Evolutionary conservation across 2,888 invertebrate genomes (phyloP), one percentile per base, ranked within the genome.

Genomic region (Chydorus sphaericus): DNA sequence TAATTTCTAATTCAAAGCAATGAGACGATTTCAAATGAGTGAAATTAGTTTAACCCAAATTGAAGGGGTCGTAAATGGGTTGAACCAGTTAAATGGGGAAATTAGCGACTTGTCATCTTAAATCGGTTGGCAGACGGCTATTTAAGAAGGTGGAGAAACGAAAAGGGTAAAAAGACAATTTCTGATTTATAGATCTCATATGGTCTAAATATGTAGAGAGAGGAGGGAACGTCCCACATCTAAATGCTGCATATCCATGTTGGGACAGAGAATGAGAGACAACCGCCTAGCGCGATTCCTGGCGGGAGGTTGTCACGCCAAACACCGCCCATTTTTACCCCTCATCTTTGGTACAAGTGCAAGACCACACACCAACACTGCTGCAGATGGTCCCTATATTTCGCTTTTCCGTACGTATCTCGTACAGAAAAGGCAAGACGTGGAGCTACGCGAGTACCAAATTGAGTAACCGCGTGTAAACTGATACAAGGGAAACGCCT

Each of bases 251-350:
- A n/a, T n/a, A n/a, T n/a, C n/a, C 44, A 44, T 44, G 44, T 44
- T 44, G 28, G 44, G 44, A 44, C 44, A 26, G n/a, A 23, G 44
- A 44, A 44, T 44, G 26, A 28, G 28, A 44, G 44, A 44, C 44
- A 23, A 52, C 52, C 31, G 52, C 36, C 18, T 33, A 26, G 44
- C 44, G 8, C 39, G 39, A 16, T 33, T 33, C 18, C 52, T 50
- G 26, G 52, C 52, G 52, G 52, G 52, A 52, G 52, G 52, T 52
- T 52, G 52, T 52, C 52, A 52, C 52, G 52, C 52, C 36, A 23
- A 31, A 52, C 52, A 36, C 52, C 52, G 52, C 52, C 52, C 52
- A 52, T 33, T 36, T 23, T 23, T 26, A 8, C 14, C 18, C 31
- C 31, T n/a, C 29, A 51, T 36, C 10, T 20, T 23, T 16, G 20